Evolutionary conservation across 2,888 invertebrate species (phyloP), one percentile per base, ranked within the genome.

Genomic region (Cetonia aurata): DNA sequence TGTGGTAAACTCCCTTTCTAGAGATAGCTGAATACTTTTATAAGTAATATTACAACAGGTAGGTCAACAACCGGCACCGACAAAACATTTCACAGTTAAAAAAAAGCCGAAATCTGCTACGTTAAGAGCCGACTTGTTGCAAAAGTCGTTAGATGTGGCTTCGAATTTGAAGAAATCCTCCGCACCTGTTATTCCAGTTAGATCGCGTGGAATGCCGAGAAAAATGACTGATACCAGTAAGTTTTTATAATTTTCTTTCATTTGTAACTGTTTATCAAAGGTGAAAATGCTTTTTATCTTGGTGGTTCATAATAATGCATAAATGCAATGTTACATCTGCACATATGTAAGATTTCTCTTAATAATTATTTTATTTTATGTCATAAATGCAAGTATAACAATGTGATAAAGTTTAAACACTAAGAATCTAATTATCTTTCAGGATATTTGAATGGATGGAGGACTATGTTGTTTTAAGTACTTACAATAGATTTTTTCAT

Each of bases 221-320:
- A 97, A 97, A 88, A 96, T 98, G 96, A 97, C 97, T 78, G 97
- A 98, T 81, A 95, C 96, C 46, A 96, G 95, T 95, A 86, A 88
- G 59, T 42, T 17, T 8, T 59, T 57, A 31, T 48, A 12, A 69
- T 66, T 57, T 42, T 56, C 10, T 48, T 50, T 46, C 19, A 12
- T 19, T 65, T 12, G 0, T 13, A 1, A 42, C 1, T 62, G 19
- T 2, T 19, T 13, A n/a, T 12, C 42, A 37, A 37, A 37, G 37
- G 8, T 37, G 10, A 37, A 37, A 53, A 52, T 50, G 6, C n/a
- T n/a, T n/a, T 53, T 67, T 67, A 4, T 4, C 4, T 25, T 25
- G 25, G 25, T 3, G 25, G 25, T 25, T 25, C 4, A n/a, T n/a
- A n/a, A n/a, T n/a, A n/a, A n/a, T n/a, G n/a, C n/a, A n/a, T n/a